Evolutionary conservation across 2,113 vertebrate species (phyloP).

Genomic region (Panurus biarmicus): DNA sequence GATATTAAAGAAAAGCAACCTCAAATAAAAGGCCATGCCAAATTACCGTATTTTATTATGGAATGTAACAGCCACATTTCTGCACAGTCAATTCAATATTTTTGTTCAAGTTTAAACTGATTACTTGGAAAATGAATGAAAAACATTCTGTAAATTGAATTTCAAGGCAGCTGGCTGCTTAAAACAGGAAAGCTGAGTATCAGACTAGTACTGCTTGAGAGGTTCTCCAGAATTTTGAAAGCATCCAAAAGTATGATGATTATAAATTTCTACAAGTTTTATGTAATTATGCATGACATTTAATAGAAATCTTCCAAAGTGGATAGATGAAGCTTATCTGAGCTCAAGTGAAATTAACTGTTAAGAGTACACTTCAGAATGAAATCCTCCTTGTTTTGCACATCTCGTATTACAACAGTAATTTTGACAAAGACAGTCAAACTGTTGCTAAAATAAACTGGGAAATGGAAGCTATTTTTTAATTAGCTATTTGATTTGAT

Average conservation of each 20-base stretch:
- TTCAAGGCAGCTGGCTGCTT: constrained; percentile 37
- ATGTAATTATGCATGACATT: constrained; percentile 72
- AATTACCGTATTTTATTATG: constrained; percentile 8
- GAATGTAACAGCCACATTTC: background rate
- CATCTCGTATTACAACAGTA: background rate
- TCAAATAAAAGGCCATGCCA: background rate
- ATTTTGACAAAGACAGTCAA: constrained; percentile 27
- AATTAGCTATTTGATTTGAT: background rate
- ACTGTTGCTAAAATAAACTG: background rate
- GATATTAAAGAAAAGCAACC: background rate
- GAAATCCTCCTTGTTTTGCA: background rate
- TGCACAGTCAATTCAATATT: constrained; percentile 40
- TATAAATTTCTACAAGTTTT: constrained; percentile 63
- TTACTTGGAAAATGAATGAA: constrained; percentile 42
- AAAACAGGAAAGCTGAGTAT: constrained; percentile 40
- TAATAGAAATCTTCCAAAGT: constrained; percentile 60
- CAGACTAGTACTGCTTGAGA: constrained; percentile 62
- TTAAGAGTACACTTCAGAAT: constrained; percentile 43
- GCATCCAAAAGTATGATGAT: constrained; percentile 60
- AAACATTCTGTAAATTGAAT: constrained; percentile 33
- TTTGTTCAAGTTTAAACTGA: constrained; percentile 45
- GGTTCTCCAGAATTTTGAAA: constrained; percentile 63
- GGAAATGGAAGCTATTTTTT: background rate
- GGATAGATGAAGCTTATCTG: constrained; percentile 32
- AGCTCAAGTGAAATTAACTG: constrained; percentile 52